phyloP scores from a whole-genome alignment of 2,113 vertebrate genomes.

The Oncorhynchus kisutch region DNA sequence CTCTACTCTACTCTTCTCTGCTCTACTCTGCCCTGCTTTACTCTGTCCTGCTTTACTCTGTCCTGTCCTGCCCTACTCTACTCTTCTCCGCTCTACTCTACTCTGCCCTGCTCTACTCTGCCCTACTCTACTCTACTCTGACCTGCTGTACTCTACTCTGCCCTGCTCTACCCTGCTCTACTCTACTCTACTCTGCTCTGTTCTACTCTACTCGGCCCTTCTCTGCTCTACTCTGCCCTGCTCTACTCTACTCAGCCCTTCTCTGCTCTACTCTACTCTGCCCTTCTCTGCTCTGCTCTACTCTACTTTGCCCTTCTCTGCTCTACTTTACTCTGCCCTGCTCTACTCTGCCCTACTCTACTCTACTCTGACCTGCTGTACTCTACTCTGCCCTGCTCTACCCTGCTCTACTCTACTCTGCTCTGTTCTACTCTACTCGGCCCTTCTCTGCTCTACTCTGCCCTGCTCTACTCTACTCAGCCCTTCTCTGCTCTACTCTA shows the following conservation, averaged over 20 bases:
- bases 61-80: fast-evolving
- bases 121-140: too few relatives aligned
- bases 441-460: fast-evolving
- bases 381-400: fast-evolving
- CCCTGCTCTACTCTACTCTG: fast-evolving
- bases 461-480: fast-evolving
- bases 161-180: fast-evolving
- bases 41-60: too few relatives aligned
- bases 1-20: fast-evolving
- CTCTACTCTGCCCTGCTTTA: too few relatives aligned
- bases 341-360: too few relatives aligned
- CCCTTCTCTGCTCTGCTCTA: fast-evolving
- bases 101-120: too few relatives aligned
- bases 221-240: fast-evolving
- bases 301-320: too few relatives aligned
- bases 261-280: fast-evolving
- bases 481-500: fast-evolving
- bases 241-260: too few relatives aligned
- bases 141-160: fast-evolving
- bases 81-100: too few relatives aligned
- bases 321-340: too few relatives aligned
- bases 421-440: fast-evolving
- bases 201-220: fast-evolving
- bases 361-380: fast-evolving
- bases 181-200: fast-evolving